Evolutionary conservation across 2,888 invertebrate species (phyloP).

Genomic region (Pyrrhia umbra): DNA sequence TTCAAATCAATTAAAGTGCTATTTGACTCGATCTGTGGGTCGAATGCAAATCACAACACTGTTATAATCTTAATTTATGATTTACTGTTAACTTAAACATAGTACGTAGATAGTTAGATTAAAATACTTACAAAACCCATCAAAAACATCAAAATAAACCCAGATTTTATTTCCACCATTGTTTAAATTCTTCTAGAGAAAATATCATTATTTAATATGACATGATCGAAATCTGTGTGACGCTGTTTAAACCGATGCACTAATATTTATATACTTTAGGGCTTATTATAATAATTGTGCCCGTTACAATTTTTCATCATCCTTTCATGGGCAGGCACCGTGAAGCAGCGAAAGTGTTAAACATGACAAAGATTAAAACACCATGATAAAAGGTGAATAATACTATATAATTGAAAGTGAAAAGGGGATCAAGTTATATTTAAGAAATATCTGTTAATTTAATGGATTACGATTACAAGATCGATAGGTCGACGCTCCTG

Average conservation of each 20-base stretch:
- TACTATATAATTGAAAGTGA: background rate
- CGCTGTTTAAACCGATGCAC: slow-evolving; percentile 17
- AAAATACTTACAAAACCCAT: slow-evolving; percentile 71
- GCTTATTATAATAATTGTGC: slow-evolving; percentile 35
- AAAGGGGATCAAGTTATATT: no score
- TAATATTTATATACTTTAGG: slow-evolving; percentile 48
- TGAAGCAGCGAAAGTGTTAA: slow-evolving; percentile 66
- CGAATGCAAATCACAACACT: slow-evolving; percentile 40
- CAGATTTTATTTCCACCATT: slow-evolving; percentile 71
- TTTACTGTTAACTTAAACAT: background rate
- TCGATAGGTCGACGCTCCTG: no score
- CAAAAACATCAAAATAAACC: slow-evolving; percentile 73
- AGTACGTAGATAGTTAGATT: background rate
- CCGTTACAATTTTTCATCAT: slow-evolving; percentile 49
- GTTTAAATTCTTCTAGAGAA: slow-evolving; percentile 1
- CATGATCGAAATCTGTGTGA: slow-evolving; percentile 35
- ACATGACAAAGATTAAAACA: slow-evolving; percentile 12
- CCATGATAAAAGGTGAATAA: slow-evolving; percentile 18
- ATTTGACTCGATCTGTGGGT: slow-evolving; percentile 80
- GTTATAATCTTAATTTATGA: slow-evolving; percentile 1
- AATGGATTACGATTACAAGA: no score
- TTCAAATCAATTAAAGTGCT: slow-evolving; percentile 81
- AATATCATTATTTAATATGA: slow-evolving; percentile 1
- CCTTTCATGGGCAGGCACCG: slow-evolving; percentile 65
- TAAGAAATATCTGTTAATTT: no score